A percentile compares a stretch with the other conserved stretches of the same genome.
phyloP scores from a whole-genome alignment of 2,797 vertebrate species.

The Anabas testudineus region DNA sequence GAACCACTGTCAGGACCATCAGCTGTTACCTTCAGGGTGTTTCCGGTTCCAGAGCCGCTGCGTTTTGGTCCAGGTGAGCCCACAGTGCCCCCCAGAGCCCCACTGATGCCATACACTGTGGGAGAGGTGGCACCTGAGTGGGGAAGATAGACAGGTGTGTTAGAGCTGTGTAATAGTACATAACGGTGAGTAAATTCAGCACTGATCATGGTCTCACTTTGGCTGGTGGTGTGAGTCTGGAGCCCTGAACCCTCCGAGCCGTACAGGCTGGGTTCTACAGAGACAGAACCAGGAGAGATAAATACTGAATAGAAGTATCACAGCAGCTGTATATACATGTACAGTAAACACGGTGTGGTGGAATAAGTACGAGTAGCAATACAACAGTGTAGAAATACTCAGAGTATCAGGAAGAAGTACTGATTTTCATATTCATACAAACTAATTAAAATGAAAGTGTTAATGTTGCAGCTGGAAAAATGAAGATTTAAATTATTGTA shows the following conservation, averaged over 20 bases:
- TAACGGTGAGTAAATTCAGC: background rate
- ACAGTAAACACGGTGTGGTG: no score
- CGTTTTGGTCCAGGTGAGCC: constrained; percentile 92
- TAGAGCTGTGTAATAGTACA: background rate
- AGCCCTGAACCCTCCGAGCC: constrained; percentile 79
- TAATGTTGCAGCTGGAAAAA: no score
- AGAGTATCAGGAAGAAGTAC: no score
- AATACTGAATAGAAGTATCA: no score
- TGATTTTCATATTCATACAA: no score
- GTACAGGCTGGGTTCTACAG: constrained; percentile 46
- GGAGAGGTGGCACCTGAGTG: constrained; percentile 62
- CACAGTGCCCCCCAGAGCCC: constrained; percentile 59
- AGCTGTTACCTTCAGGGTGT: constrained; percentile 87
- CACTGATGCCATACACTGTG: constrained; percentile 43
- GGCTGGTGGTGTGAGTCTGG: constrained; percentile 80
- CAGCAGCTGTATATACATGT: no score
- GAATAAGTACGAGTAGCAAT: no score
- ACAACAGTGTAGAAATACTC: no score
- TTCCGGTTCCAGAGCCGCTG: constrained; percentile 85
- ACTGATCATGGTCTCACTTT: constrained; percentile 44
- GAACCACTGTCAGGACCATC: background rate
- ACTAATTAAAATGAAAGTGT: no score
- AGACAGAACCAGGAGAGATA: constrained; percentile 10
- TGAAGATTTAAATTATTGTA: no score
- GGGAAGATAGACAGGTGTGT: background rate